A percentile compares a stretch with the other conserved stretches of the same genome.
Evolutionary conservation across 2,888 invertebrate species (phyloP).

Genomic region (Heteromyza rotundicornis): DNA sequence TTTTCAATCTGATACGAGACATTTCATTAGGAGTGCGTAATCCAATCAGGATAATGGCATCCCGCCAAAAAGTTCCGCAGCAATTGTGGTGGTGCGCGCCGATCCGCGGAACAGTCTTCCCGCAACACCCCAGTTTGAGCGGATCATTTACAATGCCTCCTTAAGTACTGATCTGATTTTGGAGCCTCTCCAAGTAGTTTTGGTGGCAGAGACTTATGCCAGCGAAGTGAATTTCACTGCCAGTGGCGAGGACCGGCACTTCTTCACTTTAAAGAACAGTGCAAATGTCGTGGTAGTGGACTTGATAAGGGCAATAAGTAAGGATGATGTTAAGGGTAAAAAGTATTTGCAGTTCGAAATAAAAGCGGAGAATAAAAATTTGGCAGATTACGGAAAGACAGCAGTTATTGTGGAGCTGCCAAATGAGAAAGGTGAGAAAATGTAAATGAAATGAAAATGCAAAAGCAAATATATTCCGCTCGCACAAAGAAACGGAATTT

Average conservation of each 20-base stretch:
- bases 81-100: conserved; percentile 32
- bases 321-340: conserved; percentile 27
- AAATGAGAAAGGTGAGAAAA: conserved; percentile 29
- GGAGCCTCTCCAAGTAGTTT: conserved; percentile 22
- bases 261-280: conserved; percentile 30
- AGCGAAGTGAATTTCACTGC: conserved; percentile 30
- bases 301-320: conserved; percentile 18
- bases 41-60: conserved; percentile 37
- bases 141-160: conserved; percentile 23
- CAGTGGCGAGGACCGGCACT: conserved; percentile 19
- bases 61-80: conserved; percentile 31
- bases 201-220: conserved; percentile 31
- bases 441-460: too few species aligned
- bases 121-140: conserved; percentile 33
- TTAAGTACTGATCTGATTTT: conserved; percentile 26
- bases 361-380: conserved; percentile 28
- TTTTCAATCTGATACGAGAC: not conserved
- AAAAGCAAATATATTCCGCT: too few species aligned
- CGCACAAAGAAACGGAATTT: too few species aligned
- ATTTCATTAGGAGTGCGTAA: not conserved
- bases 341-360: conserved; percentile 30
- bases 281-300: conserved; percentile 27
- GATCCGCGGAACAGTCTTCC: conserved; percentile 34
- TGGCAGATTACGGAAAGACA: conserved; percentile 27
- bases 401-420: conserved; percentile 32